Conservation (phyloP, 2,797 vertebrate genomes). For the Gallinago stenura region DNA sequence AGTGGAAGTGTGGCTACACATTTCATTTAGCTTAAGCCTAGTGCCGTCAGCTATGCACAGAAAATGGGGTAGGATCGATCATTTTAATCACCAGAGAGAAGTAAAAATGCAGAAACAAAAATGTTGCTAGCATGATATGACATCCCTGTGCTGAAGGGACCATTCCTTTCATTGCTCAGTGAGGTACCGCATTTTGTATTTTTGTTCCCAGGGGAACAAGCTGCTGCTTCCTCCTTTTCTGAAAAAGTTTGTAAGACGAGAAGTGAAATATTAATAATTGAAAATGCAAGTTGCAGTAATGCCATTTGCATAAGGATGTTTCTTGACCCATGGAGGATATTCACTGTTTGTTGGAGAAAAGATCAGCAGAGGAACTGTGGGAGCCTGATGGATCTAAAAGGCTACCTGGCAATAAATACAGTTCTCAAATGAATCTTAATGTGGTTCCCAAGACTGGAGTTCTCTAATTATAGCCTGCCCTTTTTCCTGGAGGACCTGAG, state of each 20-base stretch:
- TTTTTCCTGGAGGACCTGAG: neutral
- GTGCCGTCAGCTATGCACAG: neutral
- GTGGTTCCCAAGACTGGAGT: neutral
- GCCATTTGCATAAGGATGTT: slow-evolving; percentile 40
- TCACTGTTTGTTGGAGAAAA: slow-evolving; percentile 15
- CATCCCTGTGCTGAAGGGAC: slow-evolving; percentile 24
- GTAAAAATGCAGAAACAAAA: slow-evolving; percentile 36
- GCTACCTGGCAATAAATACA: neutral
- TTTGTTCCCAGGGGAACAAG: slow-evolving; percentile 20
- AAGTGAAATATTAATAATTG: slow-evolving; percentile 47
- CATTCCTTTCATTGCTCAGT: slow-evolving; percentile 1
- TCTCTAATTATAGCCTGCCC: neutral
- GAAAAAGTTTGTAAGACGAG: slow-evolving; percentile 13
- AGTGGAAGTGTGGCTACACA: neutral
- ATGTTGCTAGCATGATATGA: neutral
- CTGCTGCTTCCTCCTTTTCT: slow-evolving; percentile 24
- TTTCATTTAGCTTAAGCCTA: slow-evolving; percentile 9
- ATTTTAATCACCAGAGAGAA: slow-evolving; percentile 50
- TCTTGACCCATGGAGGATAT: slow-evolving; percentile 33
- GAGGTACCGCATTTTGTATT: neutral
- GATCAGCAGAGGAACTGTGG: neutral
- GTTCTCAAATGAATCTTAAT: slow-evolving; percentile 10
- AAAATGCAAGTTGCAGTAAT: slow-evolving; percentile 31
- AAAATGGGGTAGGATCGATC: neutral
- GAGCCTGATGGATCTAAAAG: slow-evolving; percentile 18